Conservation (phyloP, 2,888 invertebrate species). For the Tetragonisca angustula region DNA sequence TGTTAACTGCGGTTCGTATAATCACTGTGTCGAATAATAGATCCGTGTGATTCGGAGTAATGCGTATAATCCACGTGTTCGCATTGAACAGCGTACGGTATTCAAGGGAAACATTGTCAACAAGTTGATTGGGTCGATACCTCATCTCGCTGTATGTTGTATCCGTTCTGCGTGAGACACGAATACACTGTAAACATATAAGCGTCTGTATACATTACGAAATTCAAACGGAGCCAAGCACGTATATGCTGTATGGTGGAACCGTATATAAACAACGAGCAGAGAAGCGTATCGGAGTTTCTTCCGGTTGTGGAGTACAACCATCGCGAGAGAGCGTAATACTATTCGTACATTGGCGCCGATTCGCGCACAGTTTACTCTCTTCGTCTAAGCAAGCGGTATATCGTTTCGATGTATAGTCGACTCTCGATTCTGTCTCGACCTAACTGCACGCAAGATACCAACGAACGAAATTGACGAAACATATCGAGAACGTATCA, state of each 20-base stretch:
- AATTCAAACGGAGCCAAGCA: conserved; percentile 9
- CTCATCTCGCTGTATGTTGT: conserved; percentile 1
- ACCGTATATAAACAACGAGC: conserved; percentile 40
- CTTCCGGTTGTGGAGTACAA: conserved; percentile 4
- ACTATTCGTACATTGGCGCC: not conserved
- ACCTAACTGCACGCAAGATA: not conserved
- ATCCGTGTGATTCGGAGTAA: conserved; percentile 12
- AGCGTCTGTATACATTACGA: conserved; percentile 17
- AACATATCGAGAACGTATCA: not conserved
- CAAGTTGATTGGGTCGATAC: not conserved
- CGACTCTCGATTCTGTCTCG: conserved; percentile 10
- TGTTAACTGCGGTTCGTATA: conserved; percentile 38
- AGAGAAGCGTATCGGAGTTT: conserved; percentile 4
- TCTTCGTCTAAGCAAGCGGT: not conserved
- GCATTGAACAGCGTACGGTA: not conserved
- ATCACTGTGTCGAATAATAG: conserved; percentile 35
- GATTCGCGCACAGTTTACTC: not conserved
- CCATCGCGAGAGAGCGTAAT: not conserved
- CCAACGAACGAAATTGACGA: not conserved
- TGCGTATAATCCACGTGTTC: conserved; percentile 49
- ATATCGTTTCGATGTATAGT: not conserved
- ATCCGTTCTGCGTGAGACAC: conserved; percentile 26
- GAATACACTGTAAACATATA: conserved; percentile 51
- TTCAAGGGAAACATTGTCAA: conserved; percentile 29
- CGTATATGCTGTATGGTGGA: not conserved